Conservation (phyloP, 2,797 vertebrate species). For the Hozukius guyotensis region DNA sequence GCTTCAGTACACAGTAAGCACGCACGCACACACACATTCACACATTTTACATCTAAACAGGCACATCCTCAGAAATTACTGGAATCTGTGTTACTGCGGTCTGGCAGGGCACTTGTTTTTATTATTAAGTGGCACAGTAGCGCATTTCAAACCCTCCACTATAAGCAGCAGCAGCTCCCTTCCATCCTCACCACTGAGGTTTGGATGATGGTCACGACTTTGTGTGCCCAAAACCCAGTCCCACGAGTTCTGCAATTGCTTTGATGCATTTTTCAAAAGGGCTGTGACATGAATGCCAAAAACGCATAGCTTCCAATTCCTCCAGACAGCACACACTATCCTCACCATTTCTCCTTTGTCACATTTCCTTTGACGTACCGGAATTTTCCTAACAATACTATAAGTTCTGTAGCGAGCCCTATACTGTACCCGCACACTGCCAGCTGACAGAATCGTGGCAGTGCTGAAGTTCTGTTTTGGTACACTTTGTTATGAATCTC, state of each 20-base stretch:
- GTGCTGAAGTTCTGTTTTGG: slow-evolving; percentile 45
- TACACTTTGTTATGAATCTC: slow-evolving; percentile 36
- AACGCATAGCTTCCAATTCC: slow-evolving; percentile 61
- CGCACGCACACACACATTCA: background rate
- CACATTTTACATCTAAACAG: slow-evolving; percentile 23
- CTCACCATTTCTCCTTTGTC: slow-evolving; percentile 62
- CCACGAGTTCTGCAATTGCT: slow-evolving; percentile 71
- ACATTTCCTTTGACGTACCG: slow-evolving; percentile 40
- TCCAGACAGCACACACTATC: slow-evolving; percentile 60
- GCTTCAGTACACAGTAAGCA: slow-evolving; percentile 24
- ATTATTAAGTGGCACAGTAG: slow-evolving; percentile 58
- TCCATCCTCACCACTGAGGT: slow-evolving; percentile 55
- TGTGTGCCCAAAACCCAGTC: slow-evolving; percentile 72
- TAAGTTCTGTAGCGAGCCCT: slow-evolving; percentile 49
- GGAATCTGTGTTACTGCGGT: slow-evolving; percentile 36
- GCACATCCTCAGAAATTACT: slow-evolving; percentile 35
- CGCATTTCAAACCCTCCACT: slow-evolving; percentile 55
- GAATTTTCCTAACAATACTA: slow-evolving; percentile 54
- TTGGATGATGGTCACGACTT: slow-evolving; percentile 76
- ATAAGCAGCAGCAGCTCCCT: slow-evolving; percentile 38
- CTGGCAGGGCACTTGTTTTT: slow-evolving; percentile 35
- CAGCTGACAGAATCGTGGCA: slow-evolving; percentile 58
- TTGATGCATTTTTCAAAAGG: slow-evolving; percentile 84
- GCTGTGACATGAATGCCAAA: slow-evolving; percentile 77
- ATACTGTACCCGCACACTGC: slow-evolving; percentile 37